Evolutionary conservation across 2,797 vertebrate species (phyloP).

Genomic region (Etheostoma perlongum): DNA sequence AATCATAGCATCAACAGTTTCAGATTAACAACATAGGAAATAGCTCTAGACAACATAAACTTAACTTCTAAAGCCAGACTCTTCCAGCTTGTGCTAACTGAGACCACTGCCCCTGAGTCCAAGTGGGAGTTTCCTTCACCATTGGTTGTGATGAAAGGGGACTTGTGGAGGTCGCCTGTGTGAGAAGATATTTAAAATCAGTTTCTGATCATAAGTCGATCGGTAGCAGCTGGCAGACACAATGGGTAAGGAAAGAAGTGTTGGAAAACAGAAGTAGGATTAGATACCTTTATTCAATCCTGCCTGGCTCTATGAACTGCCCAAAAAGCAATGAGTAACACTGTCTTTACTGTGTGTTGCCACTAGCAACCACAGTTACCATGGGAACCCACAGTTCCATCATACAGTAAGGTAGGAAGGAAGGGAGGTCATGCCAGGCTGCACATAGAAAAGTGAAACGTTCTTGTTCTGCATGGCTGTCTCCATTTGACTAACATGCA

Average conservation of each 20-base stretch:
- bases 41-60: neutral
- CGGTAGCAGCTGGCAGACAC: neutral
- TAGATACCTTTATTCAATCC: constrained; percentile 36
- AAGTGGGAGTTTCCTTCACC: constrained; percentile 48
- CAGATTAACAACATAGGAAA: neutral
- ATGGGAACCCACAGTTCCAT: constrained; percentile 48
- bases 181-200: constrained; percentile 14
- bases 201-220: neutral
- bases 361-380: constrained; percentile 51
- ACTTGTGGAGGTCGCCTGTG: constrained; percentile 71
- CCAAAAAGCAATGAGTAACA: constrained; percentile 22
- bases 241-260: neutral
- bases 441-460: constrained; percentile 18
- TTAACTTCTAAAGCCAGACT: neutral
- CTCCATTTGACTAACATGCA: constrained; percentile 4
- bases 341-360: constrained; percentile 41
- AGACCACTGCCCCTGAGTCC: neutral
- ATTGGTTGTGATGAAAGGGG: constrained; percentile 68
- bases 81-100: constrained; percentile 12
- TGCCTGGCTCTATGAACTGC: constrained; percentile 1
- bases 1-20: neutral
- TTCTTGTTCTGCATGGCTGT: constrained; percentile 28
- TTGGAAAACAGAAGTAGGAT: neutral
- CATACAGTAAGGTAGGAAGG: constrained; percentile 19
- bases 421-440: constrained; percentile 23